Percentiles rank a stretch among this genome's conserved stretches.
Evolutionary conservation across 2,113 vertebrate genomes (phyloP).

Genomic region (Rhineura floridana): DNA sequence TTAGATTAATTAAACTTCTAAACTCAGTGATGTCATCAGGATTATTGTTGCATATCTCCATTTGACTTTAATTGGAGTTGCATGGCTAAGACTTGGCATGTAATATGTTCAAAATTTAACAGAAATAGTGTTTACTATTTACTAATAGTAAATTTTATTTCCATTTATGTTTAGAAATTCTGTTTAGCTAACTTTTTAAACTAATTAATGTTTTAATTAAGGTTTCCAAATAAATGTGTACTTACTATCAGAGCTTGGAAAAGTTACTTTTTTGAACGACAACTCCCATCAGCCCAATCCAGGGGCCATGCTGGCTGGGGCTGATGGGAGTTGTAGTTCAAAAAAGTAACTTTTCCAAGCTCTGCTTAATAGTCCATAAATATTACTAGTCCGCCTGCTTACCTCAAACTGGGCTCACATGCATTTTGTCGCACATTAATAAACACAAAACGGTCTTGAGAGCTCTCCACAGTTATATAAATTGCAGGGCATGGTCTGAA

Average conservation of each 20-base stretch:
- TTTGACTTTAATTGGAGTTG: neutral
- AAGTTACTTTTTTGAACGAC: no score
- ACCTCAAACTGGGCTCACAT: neutral
- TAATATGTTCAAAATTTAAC: slow-evolving; percentile 15
- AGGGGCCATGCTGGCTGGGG: no score
- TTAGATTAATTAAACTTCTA: neutral
- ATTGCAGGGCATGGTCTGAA: neutral
- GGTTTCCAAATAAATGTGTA: neutral
- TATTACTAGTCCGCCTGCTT: neutral
- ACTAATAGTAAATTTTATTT: neutral
- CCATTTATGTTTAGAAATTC: neutral
- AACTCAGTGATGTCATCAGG: neutral
- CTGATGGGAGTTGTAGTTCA: no score
- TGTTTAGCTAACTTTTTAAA: neutral
- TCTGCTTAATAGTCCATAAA: no score
- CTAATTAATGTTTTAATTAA: neutral
- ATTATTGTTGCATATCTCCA: neutral
- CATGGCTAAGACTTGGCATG: neutral
- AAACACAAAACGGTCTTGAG: neutral
- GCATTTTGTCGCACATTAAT: neutral
- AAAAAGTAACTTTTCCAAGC: no score
- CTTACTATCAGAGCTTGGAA: no score
- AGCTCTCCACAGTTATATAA: neutral
- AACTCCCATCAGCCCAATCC: no score
- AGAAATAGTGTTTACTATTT: neutral